Base-by-base conservation (phyloP, 2,797 vertebrate species). In the Poecilia wingei region DNA sequence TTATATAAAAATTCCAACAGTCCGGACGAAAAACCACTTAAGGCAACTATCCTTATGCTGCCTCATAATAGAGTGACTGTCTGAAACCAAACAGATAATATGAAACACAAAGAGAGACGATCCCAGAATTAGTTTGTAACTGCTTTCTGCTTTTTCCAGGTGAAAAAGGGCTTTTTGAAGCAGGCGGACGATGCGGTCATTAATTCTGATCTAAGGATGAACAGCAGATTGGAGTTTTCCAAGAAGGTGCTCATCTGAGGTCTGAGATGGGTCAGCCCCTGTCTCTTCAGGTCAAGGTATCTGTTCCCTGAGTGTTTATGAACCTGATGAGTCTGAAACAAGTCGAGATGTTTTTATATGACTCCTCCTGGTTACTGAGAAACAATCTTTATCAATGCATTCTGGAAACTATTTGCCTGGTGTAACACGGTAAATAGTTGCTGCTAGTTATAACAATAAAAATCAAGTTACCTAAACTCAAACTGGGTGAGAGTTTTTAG, bases 281-380 rank as follows among this genome's bases (percentile, higher is more conserved):
- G 13, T 49, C 72, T 74, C 51, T 74, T 39, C 61, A 49, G 33
- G 31, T 49, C 75, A 49, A 76, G 75, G 75, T 76, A 76, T 49
- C 28, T 33, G 41, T 3, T 33, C n/a, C 14, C 9, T 33, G 41
- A n/a, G 9, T 55, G 53, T 55, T 55, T n/a, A 12, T 55, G 25
- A n/a, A 36, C 14, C 18, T n/a, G 3, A 31, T 20, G 8, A 72
- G 2, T 5, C 41, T 46, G 45, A 66, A 68, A 39, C 36, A 41
- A 31, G 28, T 59, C 13, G 0, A 14, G 57, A 31, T 59, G n/a
- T 31, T 59, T 59, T 59, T 59, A 61, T 6, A 22, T 39, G 61
- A 36, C 33, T 33, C 33, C 61, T 64, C 16, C 14, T 18, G 61
- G 7, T 64, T 64, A 20, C 33, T 36, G 31, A 36, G 33, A 64